phyloP scores from a whole-genome alignment of 2,888 invertebrate genomes.

The Metopia argyrocephala region DNA sequence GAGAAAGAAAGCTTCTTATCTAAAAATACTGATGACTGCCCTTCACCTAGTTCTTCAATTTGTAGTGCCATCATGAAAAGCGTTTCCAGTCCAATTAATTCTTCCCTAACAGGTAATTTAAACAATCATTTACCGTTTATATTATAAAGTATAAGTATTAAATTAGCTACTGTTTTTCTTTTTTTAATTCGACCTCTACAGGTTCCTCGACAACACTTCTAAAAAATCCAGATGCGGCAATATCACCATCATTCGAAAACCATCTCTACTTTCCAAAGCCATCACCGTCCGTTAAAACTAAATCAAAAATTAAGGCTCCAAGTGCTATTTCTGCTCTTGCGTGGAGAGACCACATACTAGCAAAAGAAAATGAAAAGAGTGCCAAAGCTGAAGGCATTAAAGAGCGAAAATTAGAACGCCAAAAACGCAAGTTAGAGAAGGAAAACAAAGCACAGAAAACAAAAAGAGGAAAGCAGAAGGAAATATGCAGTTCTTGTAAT shows the following conservation, averaged over 20 bases:
- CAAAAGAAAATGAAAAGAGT: slow-evolving; percentile 7
- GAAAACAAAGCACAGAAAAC: slow-evolving; percentile 8
- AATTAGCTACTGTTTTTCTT: not conserved
- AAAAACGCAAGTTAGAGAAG: slow-evolving; percentile 23
- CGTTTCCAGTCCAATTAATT: slow-evolving; percentile 11
- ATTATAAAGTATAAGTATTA: not conserved
- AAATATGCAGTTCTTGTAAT: slow-evolving; percentile 6
- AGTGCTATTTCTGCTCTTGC: slow-evolving; percentile 35
- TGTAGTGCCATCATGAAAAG: not conserved
- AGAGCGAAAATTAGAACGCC: slow-evolving; percentile 17
- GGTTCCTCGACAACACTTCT: not conserved
- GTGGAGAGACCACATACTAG: slow-evolving; percentile 11
- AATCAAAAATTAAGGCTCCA: slow-evolving; percentile 25
- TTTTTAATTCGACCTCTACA: slow-evolving; percentile 6
- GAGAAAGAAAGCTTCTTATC: not conserved
- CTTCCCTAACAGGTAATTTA: not conserved
- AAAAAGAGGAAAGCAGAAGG: slow-evolving; percentile 1
- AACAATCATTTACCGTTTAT: not conserved
- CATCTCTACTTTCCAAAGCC: slow-evolving; percentile 39
- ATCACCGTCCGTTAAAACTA: slow-evolving; percentile 8
- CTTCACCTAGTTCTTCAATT: not conserved
- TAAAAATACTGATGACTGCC: no score
- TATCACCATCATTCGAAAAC: slow-evolving; percentile 20
- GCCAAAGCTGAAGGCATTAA: slow-evolving; percentile 27
- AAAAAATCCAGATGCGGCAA: slow-evolving; percentile 20